phyloP scores from a whole-genome alignment of 2,797 vertebrate species.

The Emys orbicularis region DNA sequence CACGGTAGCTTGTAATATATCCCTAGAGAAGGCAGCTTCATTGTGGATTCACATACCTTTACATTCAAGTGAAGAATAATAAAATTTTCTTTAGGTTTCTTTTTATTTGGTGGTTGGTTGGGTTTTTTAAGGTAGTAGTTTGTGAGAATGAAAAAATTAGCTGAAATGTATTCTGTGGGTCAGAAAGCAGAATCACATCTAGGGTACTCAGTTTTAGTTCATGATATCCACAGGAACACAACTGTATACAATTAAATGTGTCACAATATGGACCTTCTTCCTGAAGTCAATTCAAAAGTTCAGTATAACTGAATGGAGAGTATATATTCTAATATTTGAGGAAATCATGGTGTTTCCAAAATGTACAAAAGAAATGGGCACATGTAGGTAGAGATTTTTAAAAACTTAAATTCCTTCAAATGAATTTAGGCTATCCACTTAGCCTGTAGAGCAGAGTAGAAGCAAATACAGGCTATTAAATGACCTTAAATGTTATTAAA shows the following conservation, averaged over 20 bases:
- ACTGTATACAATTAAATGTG: not conserved
- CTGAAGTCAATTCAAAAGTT: not conserved
- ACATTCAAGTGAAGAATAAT: not conserved
- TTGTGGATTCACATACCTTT: not conserved
- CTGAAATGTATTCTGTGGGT: not conserved
- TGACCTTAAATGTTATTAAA: not conserved
- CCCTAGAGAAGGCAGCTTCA: slow-evolving; percentile 8
- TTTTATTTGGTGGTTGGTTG: not conserved
- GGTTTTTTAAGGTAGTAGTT: not conserved
- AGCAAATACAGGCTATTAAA: not conserved
- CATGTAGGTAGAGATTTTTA: not conserved
- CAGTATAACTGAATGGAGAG: not conserved
- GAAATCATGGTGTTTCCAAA: not conserved
- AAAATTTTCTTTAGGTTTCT: not conserved
- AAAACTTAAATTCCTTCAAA: not conserved
- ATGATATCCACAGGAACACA: not conserved
- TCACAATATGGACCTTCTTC: slow-evolving; percentile 9
- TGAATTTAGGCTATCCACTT: not conserved
- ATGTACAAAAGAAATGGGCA: not conserved
- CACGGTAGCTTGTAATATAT: slow-evolving; percentile 18
- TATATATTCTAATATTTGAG: not conserved
- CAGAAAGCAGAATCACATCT: not conserved
- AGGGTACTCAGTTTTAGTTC: not conserved
- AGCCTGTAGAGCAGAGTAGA: not conserved
- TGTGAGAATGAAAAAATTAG: not conserved